Evolutionary conservation across 1,140 invertebrate genomes (phyloP).

Genomic region (Drosophila arawakana): DNA sequence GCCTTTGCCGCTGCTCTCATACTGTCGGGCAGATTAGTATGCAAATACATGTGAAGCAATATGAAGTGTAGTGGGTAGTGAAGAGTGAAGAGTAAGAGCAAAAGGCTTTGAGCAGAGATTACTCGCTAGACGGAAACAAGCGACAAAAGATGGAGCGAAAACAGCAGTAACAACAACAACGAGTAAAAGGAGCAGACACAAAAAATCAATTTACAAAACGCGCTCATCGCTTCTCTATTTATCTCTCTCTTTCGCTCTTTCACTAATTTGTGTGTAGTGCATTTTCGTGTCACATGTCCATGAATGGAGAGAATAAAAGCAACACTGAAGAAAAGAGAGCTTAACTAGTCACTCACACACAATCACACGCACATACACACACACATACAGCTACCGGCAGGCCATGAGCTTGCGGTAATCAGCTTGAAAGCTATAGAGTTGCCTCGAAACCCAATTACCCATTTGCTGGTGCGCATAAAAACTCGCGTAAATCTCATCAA

Average conservation of each 20-base stretch:
- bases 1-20: slow-evolving; percentile 15
- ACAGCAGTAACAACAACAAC: slow-evolving; percentile 21
- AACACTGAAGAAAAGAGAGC: slow-evolving; percentile 39
- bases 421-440: slow-evolving; percentile 42
- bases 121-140: slow-evolving; percentile 24
- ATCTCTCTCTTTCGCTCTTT: slow-evolving; percentile 19
- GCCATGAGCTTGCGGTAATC: slow-evolving; percentile 38
- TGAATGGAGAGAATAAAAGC: slow-evolving; percentile 63
- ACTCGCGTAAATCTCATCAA: slow-evolving; percentile 69
- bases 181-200: slow-evolving; percentile 51
- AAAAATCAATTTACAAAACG: slow-evolving; percentile 73
- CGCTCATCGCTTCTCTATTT: slow-evolving; percentile 3
- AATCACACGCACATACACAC: slow-evolving; percentile 6
- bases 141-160: slow-evolving; percentile 16
- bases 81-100: not conserved
- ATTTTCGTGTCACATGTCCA: slow-evolving; percentile 70
- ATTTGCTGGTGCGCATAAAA: slow-evolving; percentile 20
- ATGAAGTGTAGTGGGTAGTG: slow-evolving; percentile 9
- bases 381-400: not conserved
- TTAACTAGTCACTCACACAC: slow-evolving; percentile 34
- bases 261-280: slow-evolving; percentile 76
- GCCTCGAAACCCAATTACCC: slow-evolving; percentile 31
- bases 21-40: slow-evolving; percentile 67
- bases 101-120: slow-evolving; percentile 38
- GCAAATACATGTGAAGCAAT: slow-evolving; percentile 61